Evolutionary conservation across 1,140 invertebrate species (phyloP).

Genomic region (Maconellicoccus hirsutus): DNA sequence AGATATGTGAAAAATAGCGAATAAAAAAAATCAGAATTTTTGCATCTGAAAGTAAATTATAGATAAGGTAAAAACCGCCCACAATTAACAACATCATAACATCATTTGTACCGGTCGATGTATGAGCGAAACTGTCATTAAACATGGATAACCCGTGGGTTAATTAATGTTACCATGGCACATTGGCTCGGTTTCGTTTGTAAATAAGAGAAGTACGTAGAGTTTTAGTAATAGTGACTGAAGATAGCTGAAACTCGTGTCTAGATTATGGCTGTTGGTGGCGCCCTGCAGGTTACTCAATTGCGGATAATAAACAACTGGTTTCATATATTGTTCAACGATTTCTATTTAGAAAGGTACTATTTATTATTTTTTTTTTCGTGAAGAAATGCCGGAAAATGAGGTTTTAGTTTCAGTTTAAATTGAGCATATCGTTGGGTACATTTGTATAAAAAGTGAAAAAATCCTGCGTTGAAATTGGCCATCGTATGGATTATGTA

Average conservation of each 20-base stretch:
- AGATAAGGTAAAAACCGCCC: not conserved
- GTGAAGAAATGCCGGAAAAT: not conserved
- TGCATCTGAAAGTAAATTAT: too few species aligned
- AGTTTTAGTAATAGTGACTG: not conserved
- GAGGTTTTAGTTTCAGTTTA: too few species aligned
- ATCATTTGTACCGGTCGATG: conserved; percentile 7
- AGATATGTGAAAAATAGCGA: too few species aligned
- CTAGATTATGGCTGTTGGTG: not conserved
- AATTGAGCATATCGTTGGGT: too few species aligned
- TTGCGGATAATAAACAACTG: not conserved
- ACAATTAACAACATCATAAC: conserved; percentile 3
- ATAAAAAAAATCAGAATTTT: too few species aligned
- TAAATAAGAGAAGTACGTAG: not conserved
- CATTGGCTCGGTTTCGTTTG: conserved; percentile 2
- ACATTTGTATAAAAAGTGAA: too few species aligned
- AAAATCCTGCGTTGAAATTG: too few species aligned
- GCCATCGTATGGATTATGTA: too few species aligned
- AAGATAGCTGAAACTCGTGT: not conserved
- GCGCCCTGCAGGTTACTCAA: not conserved
- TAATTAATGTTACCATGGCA: not conserved
- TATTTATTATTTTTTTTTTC: not conserved
- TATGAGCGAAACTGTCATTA: conserved; percentile 4
- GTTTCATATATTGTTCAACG: not conserved
- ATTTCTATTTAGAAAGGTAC: not conserved
- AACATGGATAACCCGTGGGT: not conserved